Percentiles rank a stretch among this genome's conserved stretches.
Conservation (phyloP, 2,113 vertebrate genomes). For the Marcusenius ussheri region DNA sequence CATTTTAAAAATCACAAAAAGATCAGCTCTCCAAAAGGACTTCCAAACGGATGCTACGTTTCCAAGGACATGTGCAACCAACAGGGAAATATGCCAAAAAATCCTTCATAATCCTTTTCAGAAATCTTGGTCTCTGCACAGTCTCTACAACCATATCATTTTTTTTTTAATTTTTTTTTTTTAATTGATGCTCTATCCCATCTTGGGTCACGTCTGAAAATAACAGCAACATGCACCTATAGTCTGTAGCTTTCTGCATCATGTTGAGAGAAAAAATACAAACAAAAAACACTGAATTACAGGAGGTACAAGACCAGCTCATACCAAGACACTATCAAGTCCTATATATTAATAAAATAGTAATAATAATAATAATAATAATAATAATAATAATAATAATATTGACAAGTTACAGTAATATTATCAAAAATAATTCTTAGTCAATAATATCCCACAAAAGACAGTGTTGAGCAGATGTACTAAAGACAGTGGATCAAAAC, state of each 20-base stretch:
- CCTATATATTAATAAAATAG: background rate
- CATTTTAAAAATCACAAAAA: background rate
- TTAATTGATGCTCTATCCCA: background rate
- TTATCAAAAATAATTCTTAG: constrained; percentile 36
- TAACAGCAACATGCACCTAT: background rate
- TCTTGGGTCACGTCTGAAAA: background rate
- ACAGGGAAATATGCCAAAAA: background rate
- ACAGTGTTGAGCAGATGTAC: constrained; percentile 33
- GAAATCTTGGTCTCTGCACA: background rate
- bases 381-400: constrained; percentile 16
- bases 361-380: constrained; percentile 13
- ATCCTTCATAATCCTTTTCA: constrained; percentile 9
- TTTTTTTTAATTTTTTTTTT: background rate
- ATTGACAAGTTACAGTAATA: constrained; percentile 25
- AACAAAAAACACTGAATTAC: constrained; percentile 54
- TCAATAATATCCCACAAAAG: constrained; percentile 42
- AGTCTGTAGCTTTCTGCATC: background rate
- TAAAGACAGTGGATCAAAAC: constrained; percentile 11
- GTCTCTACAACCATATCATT: background rate
- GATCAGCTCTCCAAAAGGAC: background rate
- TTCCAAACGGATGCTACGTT: background rate
- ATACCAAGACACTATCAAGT: constrained; percentile 40
- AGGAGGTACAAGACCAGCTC: constrained; percentile 59
- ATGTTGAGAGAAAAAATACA: background rate
- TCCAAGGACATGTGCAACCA: background rate